phyloP scores from a whole-genome alignment of 2,888 invertebrate species.

The Yponomeuta malinellus region DNA sequence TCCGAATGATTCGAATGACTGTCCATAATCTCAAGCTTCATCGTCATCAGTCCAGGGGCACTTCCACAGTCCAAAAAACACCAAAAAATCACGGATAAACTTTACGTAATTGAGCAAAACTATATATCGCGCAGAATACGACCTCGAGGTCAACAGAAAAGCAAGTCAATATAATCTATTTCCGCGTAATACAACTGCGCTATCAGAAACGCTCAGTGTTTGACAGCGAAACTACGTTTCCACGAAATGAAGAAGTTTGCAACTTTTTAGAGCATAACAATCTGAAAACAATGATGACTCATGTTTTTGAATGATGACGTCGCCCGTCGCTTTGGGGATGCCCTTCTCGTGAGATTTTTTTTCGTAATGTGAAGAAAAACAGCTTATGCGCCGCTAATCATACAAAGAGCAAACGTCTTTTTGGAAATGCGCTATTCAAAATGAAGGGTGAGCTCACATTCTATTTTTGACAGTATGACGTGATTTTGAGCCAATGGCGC shows the following conservation, averaged over 20 bases:
- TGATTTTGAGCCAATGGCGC: conserved; percentile 60
- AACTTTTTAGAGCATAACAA: background rate
- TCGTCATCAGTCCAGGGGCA: conserved; percentile 58
- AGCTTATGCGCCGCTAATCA: conserved; percentile 45
- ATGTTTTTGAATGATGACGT: conserved; percentile 61
- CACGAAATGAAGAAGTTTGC: conserved; percentile 21
- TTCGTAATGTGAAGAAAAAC: conserved; percentile 36
- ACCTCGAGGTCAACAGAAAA: conserved; percentile 28
- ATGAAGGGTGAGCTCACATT: conserved; percentile 58
- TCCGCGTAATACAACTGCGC: conserved; percentile 23
- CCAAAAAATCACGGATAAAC: conserved; percentile 17
- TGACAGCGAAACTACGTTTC: conserved; percentile 15
- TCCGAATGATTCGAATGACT: conserved; percentile 77
- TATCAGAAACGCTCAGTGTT: conserved; percentile 18
- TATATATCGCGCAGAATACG: conserved; percentile 22
- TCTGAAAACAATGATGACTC: conserved; percentile 58
- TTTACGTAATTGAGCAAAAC: conserved; percentile 41
- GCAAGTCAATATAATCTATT: conserved; percentile 28
- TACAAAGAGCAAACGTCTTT: conserved; percentile 37
- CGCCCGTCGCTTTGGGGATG: conserved; percentile 62
- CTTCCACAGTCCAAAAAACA: conserved; percentile 15
- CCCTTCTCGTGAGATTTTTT: conserved; percentile 63
- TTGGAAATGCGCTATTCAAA: conserved; percentile 37
- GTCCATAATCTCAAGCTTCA: conserved; percentile 78
- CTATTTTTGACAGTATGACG: conserved; percentile 49